phyloP scores from a whole-genome alignment of 1,140 invertebrate genomes.

The Bactericera cockerelli region DNA sequence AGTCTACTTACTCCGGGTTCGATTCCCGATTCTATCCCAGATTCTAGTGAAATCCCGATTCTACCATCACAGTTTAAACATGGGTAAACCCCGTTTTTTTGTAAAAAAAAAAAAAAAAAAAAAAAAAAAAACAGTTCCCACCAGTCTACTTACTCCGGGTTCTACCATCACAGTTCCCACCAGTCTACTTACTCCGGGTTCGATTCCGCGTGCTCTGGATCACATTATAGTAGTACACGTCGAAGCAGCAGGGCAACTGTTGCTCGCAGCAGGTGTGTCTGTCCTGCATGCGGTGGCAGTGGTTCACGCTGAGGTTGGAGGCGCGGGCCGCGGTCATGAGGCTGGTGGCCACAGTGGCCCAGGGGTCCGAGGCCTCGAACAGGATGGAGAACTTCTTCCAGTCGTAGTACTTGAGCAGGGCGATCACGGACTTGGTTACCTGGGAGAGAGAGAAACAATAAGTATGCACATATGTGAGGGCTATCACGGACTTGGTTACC shows the following conservation, averaged over 20 bases:
- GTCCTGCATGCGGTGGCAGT: conserved; percentile 47
- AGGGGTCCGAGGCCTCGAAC: conserved; percentile 51
- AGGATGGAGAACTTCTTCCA: conserved; percentile 91
- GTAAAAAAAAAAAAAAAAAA: too few species aligned
- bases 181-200: conserved; percentile 58
- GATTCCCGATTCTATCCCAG: too few species aligned
- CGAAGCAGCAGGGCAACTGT: conserved; percentile 51
- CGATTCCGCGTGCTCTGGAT: conserved; percentile 76
- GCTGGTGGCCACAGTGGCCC: conserved; percentile 58
- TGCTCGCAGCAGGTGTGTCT: conserved; percentile 56
- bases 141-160: too few species aligned
- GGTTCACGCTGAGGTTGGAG: conserved; percentile 67
- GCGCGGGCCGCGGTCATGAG: conserved; percentile 50
- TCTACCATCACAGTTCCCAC: too few species aligned
- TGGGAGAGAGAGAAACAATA: conserved; percentile 33
- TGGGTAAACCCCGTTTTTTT: too few species aligned
- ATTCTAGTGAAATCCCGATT: too few species aligned
- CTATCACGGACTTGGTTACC: too few species aligned
- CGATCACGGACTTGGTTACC: conserved; percentile 85
- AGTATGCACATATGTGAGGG: too few species aligned
- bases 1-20: too few species aligned
- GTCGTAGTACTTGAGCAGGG: conserved; percentile 71
- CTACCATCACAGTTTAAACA: too few species aligned
- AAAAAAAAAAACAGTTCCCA: too few species aligned
- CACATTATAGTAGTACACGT: conserved; percentile 63